phyloP scores from a whole-genome alignment of 2,113 vertebrate species.

The Dendropsophus ebraccatus region DNA sequence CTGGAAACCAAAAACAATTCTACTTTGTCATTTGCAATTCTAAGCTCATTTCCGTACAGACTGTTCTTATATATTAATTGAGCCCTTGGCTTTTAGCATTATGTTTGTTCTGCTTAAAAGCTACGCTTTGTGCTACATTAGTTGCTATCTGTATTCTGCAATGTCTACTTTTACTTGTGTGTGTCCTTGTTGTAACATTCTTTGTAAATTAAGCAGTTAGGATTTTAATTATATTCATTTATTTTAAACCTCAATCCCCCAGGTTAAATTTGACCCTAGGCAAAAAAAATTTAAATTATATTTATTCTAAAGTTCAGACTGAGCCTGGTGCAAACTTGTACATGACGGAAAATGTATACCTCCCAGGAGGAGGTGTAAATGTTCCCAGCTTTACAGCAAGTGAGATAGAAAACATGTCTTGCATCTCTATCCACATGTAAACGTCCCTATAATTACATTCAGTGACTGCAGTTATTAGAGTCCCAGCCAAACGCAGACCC shows the following conservation, averaged over 20 bases:
- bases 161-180: constrained; percentile 20
- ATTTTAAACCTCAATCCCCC: constrained; percentile 25
- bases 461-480: constrained; percentile 4
- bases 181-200: constrained; percentile 33
- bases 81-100: background rate
- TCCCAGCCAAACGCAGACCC: background rate
- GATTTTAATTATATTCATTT: constrained; percentile 55
- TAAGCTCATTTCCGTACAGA: constrained; percentile 25
- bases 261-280: constrained; percentile 41
- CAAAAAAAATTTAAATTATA: constrained; percentile 52
- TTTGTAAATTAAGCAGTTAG: constrained; percentile 43
- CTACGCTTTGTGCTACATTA: background rate
- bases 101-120: background rate
- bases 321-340: constrained; percentile 39
- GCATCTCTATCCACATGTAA: constrained; percentile 24
- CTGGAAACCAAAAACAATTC: background rate
- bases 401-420: constrained; percentile 39
- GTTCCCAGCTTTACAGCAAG: constrained; percentile 51
- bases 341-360: constrained; percentile 49
- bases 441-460: constrained; percentile 28
- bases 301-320: constrained; percentile 48
- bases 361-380: constrained; percentile 54
- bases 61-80: background rate
- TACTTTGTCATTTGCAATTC: background rate
- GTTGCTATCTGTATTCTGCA: constrained; percentile 10